Base-by-base conservation (phyloP, 2,797 vertebrate genomes). In the Molossus molossus region DNA sequence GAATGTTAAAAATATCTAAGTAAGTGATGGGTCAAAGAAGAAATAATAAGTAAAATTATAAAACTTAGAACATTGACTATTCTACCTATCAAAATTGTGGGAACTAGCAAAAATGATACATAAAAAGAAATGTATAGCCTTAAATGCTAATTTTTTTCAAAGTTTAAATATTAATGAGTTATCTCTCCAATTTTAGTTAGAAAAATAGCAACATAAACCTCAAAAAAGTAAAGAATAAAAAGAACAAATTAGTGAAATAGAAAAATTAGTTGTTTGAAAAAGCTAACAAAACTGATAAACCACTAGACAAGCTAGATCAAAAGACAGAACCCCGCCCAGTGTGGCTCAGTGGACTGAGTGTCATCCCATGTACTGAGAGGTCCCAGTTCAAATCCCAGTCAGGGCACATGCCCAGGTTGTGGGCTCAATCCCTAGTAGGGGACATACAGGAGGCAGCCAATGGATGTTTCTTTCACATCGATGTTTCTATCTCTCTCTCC, bases 1-100 rank as follows among this genome's bases (percentile, higher is more conserved):
- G n/a, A 91, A 53, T 91, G 65, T 60, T 81, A 37, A 80, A 79
- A 89, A 57, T 58, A 81, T 76, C 76, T 72, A 90, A 81, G 37
- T 81, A 79, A 67, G 9, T 89, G 6, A 67, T 20, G 18, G 9
- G 33, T 55, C 37, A 45, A 90, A 69, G 25, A 90, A 90, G 25
- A 90, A 90, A 80, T 25, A 55, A 67, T 40, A 79, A 69, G 25
- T 27, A 58, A 92, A 85, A 69, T 27, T 77, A 67, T 76, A 77
- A 92, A 76, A 67, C 11, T 25, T n/a, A 57, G 27, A 85, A 77
- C 50, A 57, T 2, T 85, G 50, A 77, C 57, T 33, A 58, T 48
- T 77, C 20, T 76, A n/a, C n/a, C 25, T 73, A 65, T 65, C 80
- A 77, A 76, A 92, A 92, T 25, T 85, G 72, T 69, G 23, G 27